Base-by-base conservation (phyloP, 2,113 vertebrate genomes). In the Sinocyclocheilus anophthalmus region DNA sequence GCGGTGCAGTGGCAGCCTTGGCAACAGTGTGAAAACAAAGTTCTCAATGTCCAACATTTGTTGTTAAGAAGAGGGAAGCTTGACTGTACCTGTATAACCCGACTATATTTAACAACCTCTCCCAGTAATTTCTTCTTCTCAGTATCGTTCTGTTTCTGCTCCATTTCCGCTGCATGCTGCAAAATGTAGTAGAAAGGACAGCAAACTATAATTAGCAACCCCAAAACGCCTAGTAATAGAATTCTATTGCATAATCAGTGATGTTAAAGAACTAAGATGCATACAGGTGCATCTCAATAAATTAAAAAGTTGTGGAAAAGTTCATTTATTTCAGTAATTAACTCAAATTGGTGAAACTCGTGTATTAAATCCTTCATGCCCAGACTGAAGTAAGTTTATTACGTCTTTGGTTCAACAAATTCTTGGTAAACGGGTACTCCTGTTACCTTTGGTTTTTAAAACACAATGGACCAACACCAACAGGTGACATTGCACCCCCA, bases 71-170 rank as follows among this genome's bases (percentile, higher is more conserved):
- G 45, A 14, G 2, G 50, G 70, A 42, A 50, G 22, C n/a, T 55
- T 77, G 9, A 8, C 70, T 79, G 93, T 95, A 99, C 98, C 96
- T 99, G 98, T 89, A 98, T 97, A 83, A 99, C 97, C 9, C 96
- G 99, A 92, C 98, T 99, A 88, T 99, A 99, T 90, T 98, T 99
- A 73, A 96, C 98, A 76, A 98, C 95, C 90, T 99, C 97, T 0
- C 98, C 98, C 75, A 99, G 92, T 39, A 99, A 94, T 87, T 99
- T 99, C 92, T 96, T 97, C 92, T 99, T 99, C 93, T 99, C 98
- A 0, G 96, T 96, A 84, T 99, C 97, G 0, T 99, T 99, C 91
- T 99, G 98, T 84, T 99, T 99, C 93, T 98, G 97, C 84, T 99
- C 98, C 94, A 99, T 93, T 89, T 99, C 98, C 59, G 98, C 97